Conservation (phyloP, 2,113 vertebrate species). For the Solenodon paradoxus region DNA sequence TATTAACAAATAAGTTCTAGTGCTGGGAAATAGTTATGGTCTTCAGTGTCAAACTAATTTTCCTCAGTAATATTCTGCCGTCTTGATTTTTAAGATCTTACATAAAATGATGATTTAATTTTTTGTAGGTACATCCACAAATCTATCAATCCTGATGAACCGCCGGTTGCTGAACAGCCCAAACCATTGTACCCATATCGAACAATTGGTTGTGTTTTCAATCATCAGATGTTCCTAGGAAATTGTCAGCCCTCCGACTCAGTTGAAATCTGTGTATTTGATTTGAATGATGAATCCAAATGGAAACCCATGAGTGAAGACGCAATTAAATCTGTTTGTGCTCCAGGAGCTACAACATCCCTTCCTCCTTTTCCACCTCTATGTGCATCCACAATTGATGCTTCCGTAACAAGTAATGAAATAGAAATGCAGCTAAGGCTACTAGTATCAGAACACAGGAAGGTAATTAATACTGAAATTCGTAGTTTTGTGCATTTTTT, state of each 20-base stretch:
- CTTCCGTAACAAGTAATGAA: conserved; percentile 90
- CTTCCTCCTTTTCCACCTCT: conserved; percentile 91
- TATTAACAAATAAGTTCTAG: not conserved
- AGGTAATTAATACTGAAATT: conserved; percentile 84
- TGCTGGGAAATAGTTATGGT: not conserved
- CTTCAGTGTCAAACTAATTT: not conserved
- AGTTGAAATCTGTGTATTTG: conserved; percentile 92
- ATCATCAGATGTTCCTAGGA: conserved; percentile 92
- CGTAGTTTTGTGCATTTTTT: not conserved
- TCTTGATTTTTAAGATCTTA: conserved; percentile 30
- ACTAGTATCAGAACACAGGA: conserved; percentile 93
- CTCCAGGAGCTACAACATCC: conserved; percentile 86
- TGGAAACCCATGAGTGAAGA: conserved; percentile 99
- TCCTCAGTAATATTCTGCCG: not conserved
- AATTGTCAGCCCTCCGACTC: conserved; percentile 95
- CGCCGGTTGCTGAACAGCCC: conserved; percentile 88
- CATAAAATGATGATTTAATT: conserved; percentile 39
- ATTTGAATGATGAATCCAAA: conserved; percentile 91
- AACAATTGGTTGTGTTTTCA: conserved; percentile 95
- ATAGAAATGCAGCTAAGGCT: conserved; percentile 93
- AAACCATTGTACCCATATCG: conserved; percentile 91
- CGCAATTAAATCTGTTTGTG: conserved; percentile 93
- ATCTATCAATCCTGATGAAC: conserved; percentile 88
- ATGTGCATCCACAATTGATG: conserved; percentile 87
- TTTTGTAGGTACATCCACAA: conserved; percentile 90